phyloP scores from a whole-genome alignment of 1,140 invertebrate species.

The Pemphigus obesinymphae region DNA sequence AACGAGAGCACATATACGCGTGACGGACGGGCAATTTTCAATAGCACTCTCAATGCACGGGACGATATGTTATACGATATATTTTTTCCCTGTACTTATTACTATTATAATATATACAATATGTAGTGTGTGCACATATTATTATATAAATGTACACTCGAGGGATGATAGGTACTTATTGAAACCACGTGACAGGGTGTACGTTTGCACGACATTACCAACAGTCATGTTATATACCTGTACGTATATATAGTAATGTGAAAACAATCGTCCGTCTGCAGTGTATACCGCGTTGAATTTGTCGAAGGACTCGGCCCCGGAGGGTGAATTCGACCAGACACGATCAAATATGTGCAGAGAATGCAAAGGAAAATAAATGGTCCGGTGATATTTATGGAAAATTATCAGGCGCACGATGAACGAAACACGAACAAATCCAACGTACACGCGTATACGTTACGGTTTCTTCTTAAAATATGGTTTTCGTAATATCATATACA shows the following conservation, averaged over 20 bases:
- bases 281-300: background rate
- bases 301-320: background rate
- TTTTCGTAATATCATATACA: too few species aligned
- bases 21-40: constrained; percentile 18
- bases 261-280: background rate
- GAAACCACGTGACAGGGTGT: background rate
- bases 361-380: too few species aligned
- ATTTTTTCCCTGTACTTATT: background rate
- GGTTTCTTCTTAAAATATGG: too few species aligned
- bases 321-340: too few species aligned
- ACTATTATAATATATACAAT: background rate
- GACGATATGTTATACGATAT: background rate
- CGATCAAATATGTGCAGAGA: too few species aligned
- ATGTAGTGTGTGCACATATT: background rate
- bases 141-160: background rate
- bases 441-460: too few species aligned
- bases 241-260: background rate
- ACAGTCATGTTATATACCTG: background rate
- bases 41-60: background rate
- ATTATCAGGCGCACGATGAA: too few species aligned
- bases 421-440: too few species aligned
- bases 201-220: background rate
- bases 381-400: too few species aligned
- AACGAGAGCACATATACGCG: background rate
- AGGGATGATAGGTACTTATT: background rate